Conservation (phyloP, 2,888 invertebrate species). For the Apeira syringaria region DNA sequence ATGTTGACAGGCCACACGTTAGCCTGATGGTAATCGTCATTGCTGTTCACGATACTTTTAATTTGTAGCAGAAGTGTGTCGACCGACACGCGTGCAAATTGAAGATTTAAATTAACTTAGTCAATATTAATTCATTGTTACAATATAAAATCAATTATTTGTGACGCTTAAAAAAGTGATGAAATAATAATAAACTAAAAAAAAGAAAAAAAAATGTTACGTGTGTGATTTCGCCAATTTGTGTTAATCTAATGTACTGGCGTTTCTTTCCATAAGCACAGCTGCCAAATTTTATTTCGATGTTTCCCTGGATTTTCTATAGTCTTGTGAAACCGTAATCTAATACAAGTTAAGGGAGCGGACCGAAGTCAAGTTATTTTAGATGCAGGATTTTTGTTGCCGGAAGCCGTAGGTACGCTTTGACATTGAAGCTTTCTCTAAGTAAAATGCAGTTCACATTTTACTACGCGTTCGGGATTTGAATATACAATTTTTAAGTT, state of each 20-base stretch:
- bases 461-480: not conserved
- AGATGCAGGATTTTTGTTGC: conserved; percentile 7
- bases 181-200: no score
- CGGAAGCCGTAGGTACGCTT: conserved; percentile 1
- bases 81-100: no score
- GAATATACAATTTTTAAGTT: not conserved
- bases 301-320: conserved; percentile 12
- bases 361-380: conserved; percentile 14
- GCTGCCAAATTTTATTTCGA: conserved; percentile 9
- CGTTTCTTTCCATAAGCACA: not conserved
- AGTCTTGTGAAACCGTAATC: conserved; percentile 37
- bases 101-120: no score
- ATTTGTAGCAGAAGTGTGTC: no score
- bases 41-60: no score
- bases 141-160: no score
- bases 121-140: no score
- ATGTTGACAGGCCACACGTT: no score
- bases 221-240: conserved; percentile 3
- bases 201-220: no score
- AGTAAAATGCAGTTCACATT: conserved; percentile 7
- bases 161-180: no score
- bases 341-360: conserved; percentile 37
- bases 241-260: conserved; percentile 1
- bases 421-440: conserved; percentile 4
- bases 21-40: no score